Percentiles rank a stretch among this genome's conserved stretches.
phyloP scores from a whole-genome alignment of 2,797 vertebrate species.

The Gobio occitaniae region DNA sequence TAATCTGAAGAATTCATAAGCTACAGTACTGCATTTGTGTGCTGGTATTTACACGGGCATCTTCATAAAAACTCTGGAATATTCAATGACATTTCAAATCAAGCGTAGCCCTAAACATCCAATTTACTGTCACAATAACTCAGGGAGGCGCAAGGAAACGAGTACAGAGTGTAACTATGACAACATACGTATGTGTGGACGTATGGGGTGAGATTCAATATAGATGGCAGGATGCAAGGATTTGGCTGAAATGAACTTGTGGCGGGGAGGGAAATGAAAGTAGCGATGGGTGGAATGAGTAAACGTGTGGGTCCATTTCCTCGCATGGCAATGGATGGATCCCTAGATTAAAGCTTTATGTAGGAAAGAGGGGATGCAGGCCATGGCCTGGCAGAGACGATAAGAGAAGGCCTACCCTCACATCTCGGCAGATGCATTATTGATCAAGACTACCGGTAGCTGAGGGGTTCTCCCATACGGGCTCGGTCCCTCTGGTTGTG shows the following conservation, averaged over 20 bases:
- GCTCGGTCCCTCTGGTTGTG: constrained; percentile 67
- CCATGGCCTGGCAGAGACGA: constrained; percentile 77
- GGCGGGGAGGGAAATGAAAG: constrained; percentile 42
- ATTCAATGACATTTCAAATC: constrained; percentile 58
- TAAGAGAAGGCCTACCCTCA: constrained; percentile 81
- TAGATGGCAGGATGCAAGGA: constrained; percentile 54
- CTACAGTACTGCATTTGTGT: constrained; percentile 22
- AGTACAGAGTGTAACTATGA: constrained; percentile 64
- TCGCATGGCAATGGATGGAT: constrained; percentile 64
- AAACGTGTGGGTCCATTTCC: constrained; percentile 49
- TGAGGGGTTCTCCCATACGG: constrained; percentile 68
- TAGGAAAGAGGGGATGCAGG: constrained; percentile 54
- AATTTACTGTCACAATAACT: constrained; percentile 60
- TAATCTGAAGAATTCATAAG: constrained; percentile 31
- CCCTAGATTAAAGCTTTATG: constrained; percentile 78
- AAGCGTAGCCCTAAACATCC: constrained; percentile 55
- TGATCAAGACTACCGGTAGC: constrained; percentile 76
- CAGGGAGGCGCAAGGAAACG: constrained; percentile 40
- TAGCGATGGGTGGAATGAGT: constrained; percentile 40
- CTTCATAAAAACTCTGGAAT: constrained; percentile 49
- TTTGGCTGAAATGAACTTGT: constrained; percentile 57
- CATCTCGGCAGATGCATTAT: constrained; percentile 79
- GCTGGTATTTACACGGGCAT: constrained; percentile 45
- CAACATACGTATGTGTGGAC: constrained; percentile 57
- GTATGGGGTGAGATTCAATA: constrained; percentile 53